Conservation (phyloP, 1,140 invertebrate genomes). For the Zaprionus tsacasi region DNA sequence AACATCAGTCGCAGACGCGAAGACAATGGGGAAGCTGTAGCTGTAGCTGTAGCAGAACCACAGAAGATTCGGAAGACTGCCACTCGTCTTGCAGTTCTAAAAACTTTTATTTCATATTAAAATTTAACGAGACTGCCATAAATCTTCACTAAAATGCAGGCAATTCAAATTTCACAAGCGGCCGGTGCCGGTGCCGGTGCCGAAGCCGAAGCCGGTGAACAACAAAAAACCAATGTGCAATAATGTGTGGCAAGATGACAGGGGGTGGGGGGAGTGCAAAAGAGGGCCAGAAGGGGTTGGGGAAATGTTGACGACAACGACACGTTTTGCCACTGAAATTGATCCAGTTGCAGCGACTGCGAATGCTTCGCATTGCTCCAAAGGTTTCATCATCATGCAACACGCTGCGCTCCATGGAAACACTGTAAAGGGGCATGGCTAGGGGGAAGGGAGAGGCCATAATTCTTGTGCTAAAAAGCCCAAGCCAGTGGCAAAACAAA, state of each 20-base stretch:
- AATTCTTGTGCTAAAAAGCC: slow-evolving; percentile 80
- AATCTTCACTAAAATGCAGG: slow-evolving; percentile 81
- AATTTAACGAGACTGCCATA: slow-evolving; percentile 83
- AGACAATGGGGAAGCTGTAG: neutral
- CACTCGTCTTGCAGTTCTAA: slow-evolving; percentile 56
- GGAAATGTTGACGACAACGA: slow-evolving; percentile 58
- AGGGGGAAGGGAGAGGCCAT: slow-evolving; percentile 51
- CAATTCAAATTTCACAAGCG: slow-evolving; percentile 78
- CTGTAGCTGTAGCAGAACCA: neutral
- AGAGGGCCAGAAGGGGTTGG: neutral
- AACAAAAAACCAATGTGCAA: slow-evolving; percentile 38
- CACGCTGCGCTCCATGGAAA: neutral
- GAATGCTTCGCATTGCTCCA: slow-evolving; percentile 70
- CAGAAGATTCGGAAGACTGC: neutral
- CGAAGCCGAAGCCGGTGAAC: slow-evolving; percentile 6
- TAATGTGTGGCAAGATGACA: slow-evolving; percentile 11
- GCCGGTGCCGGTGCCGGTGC: neutral
- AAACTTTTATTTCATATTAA: slow-evolving; percentile 83
- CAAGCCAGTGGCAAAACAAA: slow-evolving; percentile 41
- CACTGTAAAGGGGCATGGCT: neutral
- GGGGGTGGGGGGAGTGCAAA: neutral
- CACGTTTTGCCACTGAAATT: slow-evolving; percentile 77
- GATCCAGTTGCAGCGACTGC: slow-evolving; percentile 75
- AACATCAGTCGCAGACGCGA: slow-evolving; percentile 5
- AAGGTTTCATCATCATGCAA: slow-evolving; percentile 69